Evolutionary conservation across 2,113 vertebrate genomes (phyloP).

Genomic region (Rhodinocichla rosea): DNA sequence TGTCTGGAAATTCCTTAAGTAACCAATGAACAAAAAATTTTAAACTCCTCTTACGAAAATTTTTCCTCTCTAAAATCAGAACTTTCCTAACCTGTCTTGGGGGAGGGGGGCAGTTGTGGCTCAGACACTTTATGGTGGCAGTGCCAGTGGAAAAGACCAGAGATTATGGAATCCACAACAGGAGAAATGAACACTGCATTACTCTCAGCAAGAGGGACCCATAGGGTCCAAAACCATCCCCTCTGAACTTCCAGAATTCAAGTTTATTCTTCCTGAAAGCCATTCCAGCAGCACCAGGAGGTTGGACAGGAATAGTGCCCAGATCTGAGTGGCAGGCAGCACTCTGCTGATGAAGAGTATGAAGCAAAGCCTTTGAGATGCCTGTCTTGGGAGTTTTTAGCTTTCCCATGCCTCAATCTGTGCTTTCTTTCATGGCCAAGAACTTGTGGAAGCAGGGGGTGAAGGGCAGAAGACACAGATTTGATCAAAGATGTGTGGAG

Average conservation of each 20-base stretch:
- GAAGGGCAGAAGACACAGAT: neutral
- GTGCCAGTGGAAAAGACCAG: neutral
- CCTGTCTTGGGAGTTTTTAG: neutral
- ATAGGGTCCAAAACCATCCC: neutral
- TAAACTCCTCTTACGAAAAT: neutral
- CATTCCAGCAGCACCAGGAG: neutral
- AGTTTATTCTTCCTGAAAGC: neutral
- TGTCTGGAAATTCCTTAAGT: neutral
- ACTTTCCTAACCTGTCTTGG: neutral
- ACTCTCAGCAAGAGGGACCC: neutral
- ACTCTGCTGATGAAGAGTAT: neutral
- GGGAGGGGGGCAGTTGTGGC: neutral
- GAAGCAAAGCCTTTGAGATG: neutral
- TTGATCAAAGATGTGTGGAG: neutral
- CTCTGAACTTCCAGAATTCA: neutral
- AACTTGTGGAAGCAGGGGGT: neutral
- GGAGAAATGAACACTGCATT: neutral
- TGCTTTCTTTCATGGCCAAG: neutral
- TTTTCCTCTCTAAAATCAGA: neutral
- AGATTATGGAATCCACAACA: neutral
- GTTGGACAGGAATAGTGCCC: neutral
- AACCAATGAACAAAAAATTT: neutral
- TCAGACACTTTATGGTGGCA: neutral
- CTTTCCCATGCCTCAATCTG: neutral
- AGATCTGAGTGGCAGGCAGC: neutral